Evolutionary conservation across 2,888 invertebrate genomes (phyloP), one percentile per base, ranked within the genome.

Genomic region (Choristoneura rosaceana): DNA sequence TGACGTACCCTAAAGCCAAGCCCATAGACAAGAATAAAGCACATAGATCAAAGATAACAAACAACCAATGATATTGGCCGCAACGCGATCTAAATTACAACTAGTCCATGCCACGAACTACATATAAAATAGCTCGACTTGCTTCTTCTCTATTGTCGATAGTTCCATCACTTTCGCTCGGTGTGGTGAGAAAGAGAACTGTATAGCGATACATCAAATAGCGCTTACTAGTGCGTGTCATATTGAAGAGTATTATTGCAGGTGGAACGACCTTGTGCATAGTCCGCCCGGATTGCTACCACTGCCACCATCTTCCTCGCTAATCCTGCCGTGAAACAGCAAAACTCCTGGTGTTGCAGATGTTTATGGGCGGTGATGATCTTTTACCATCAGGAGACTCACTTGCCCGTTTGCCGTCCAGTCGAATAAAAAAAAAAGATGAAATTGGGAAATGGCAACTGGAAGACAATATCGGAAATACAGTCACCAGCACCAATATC

Each of bases 1-100:
- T 15, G 65, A 25, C 41, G 38, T 41, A 41, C 52, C 52, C 17
- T 14, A 55, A 9, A 50, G 64, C 63, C 50, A 34, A 47, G 47
- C 64, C 50, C 17, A 43, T 33, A 52, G 61, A 55, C 52, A 62
- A 62, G 61, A 69, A 50, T 61, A 61, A 69, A 50, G 61, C 15
- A 38, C 62, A 43, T 43, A 69, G 69, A 69, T 69, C 62, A 69
- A 17, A 55, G 52, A 69, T 69, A 69, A 62, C 52, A 50, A 41
- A 52, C 69, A 50, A 41, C 43, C 62, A 69, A 50, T 62, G 69
- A 55, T 62, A 69, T 58, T 50, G 15, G 61, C 15, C 61, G 17
- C 64, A 33, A 41, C 5, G 38, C 15, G 41, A 15, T 25, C 62
- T 55, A 69, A 69, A 62, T 69, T 69, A 55, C 62, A 69, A 62